Base-by-base conservation (phyloP, 2,113 vertebrate species). In the Oryzias melastigma region DNA sequence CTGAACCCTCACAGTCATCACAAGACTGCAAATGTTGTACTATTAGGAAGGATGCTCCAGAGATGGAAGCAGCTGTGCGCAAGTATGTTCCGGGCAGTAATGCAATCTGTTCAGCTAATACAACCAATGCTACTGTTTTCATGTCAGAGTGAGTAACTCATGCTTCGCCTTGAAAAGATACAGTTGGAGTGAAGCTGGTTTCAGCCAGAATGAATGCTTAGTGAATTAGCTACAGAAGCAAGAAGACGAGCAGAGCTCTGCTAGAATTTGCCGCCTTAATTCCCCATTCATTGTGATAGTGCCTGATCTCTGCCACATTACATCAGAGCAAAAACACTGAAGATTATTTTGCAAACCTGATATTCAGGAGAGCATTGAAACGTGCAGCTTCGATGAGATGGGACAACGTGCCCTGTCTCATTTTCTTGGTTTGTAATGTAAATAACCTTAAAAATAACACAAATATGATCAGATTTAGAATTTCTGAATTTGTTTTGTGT, bases 261-360 rank as follows among this genome's bases (percentile, higher is more conserved):
- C 74, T 59, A 66, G 58, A 62, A 65, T 18, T 56, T 47, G 14
- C 44, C 8, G 16, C 6, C 50, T 50, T 22, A 54, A 65, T 82
- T 70, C 58, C 52, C 71, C 60, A 83, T 86, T 84, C 83, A 59
- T 42, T 77, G 67, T 82, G 80, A 85, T 77, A 79, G 52, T 6
- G 57, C 85, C 83, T 83, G 80, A 83, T 77, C 78, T 77, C 6
- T 0, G 8, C 41, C 59, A 68, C 12, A 35, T 35, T 35, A 35
- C 10, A 35, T 35, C 35, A 35, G 35, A 12, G 35, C 35, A 12
- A 35, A 35, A 35, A 35, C 35, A 35, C 35, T 35, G 8, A 0
- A 35, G 10, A 35, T 35, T 12, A 35, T 35, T 35, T 35, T 35
- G 35, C 10, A 35, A 35, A 35, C 35, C 35, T 35, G 35, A 12